A percentile compares a stretch with the other conserved stretches of the same genome.
Conservation (phyloP, 2,113 vertebrate species). For the Muntiacus muntjak region DNA sequence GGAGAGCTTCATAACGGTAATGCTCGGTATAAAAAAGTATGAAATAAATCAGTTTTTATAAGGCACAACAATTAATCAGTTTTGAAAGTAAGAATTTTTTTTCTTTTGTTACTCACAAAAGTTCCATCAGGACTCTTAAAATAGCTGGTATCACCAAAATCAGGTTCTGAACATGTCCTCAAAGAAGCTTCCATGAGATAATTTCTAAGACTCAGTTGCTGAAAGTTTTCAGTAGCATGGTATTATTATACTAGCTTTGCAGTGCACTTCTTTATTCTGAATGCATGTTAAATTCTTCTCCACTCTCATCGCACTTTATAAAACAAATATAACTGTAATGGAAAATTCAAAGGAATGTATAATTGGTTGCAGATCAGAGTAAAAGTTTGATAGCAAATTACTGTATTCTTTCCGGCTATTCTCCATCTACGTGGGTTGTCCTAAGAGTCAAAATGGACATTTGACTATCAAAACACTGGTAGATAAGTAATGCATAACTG, state of each 20-base stretch:
- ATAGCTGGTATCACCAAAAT: conserved; percentile 43
- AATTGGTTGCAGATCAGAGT: background rate
- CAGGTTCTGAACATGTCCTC: background rate
- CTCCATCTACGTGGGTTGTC: background rate
- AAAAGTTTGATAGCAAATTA: background rate
- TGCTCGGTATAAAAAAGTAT: conserved; percentile 84
- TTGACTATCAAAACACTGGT: background rate
- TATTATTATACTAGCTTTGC: background rate
- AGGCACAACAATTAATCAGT: conserved; percentile 84
- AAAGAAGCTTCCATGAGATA: conserved; percentile 21
- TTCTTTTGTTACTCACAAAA: conserved; percentile 51
- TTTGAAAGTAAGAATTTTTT: conserved; percentile 70
- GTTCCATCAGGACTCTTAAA: conserved; percentile 61
- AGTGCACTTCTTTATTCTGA: background rate
- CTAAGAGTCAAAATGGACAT: conserved; percentile 13
- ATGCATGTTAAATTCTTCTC: background rate
- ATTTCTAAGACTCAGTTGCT: conserved; percentile 6
- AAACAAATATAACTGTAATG: background rate
- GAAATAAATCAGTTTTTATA: conserved; percentile 87
- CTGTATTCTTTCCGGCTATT: background rate
- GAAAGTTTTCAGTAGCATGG: conserved; percentile 25
- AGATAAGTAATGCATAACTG: background rate
- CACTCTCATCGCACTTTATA: background rate
- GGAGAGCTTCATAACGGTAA: conserved; percentile 84
- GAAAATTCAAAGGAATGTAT: background rate